These are phyloP conservation scores for Nannobrachium achirus DNA, from an alignment of 2,113 vertebrate genomes.

Conservation along the genomic window DNA sequence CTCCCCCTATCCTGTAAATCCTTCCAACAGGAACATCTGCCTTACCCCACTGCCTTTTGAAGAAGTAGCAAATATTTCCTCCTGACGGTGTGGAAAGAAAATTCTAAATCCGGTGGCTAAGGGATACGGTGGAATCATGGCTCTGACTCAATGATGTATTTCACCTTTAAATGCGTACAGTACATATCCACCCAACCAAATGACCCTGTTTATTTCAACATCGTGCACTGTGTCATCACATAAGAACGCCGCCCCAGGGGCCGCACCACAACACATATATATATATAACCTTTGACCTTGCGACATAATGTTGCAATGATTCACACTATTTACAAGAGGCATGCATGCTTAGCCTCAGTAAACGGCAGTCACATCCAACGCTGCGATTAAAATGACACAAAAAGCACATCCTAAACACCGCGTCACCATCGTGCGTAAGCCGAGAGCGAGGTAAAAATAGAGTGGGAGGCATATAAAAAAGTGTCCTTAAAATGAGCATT, in stretches of 20 bases:
- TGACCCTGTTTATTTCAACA: conserved; percentile 9
- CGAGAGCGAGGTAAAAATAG: conserved; percentile 57
- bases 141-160: conserved; percentile 17
- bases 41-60: not conserved
- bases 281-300: conserved; percentile 46
- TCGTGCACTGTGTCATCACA: conserved; percentile 14
- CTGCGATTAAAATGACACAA: conserved; percentile 33
- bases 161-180: not conserved
- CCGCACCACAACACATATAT: conserved; percentile 16
- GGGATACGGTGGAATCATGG: conserved; percentile 1
- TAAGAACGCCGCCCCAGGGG: conserved; percentile 12
- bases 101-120: too few relatives aligned
- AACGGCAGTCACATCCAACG: conserved; percentile 25
- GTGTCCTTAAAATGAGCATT: conserved; percentile 61
- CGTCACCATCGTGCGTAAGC: conserved; percentile 14
- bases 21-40: not conserved
- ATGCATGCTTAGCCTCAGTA: conserved; percentile 44
- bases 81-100: too few relatives aligned
- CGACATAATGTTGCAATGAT: conserved; percentile 32
- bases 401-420: conserved; percentile 23
- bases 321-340: conserved; percentile 27
- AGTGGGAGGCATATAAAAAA: conserved; percentile 13
- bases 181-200: not conserved
- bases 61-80: conserved; percentile 26
- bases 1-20: conserved; percentile 17